phyloP scores from a whole-genome alignment of 2,888 invertebrate species.

The Caenorhabditis doughertyi region DNA sequence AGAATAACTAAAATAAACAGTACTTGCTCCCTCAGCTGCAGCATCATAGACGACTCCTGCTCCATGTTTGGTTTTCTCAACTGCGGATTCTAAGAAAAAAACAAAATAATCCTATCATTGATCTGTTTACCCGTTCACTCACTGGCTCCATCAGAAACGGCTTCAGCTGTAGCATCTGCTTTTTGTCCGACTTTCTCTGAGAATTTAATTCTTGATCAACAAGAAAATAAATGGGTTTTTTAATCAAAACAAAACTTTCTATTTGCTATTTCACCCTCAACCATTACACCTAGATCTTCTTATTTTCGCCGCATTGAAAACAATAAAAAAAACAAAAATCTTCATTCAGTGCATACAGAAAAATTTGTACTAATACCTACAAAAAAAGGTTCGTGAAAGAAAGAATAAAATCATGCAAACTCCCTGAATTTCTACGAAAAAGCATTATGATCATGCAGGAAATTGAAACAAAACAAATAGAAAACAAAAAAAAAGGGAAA shows the following conservation, averaged over 20 bases:
- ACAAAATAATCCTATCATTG: not conserved
- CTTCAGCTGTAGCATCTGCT: slow-evolving; percentile 12
- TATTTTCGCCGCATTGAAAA: not conserved
- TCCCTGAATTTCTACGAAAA: slow-evolving; percentile 39
- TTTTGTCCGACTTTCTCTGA: slow-evolving; percentile 29
- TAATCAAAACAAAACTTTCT: not conserved
- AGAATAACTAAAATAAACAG: not conserved
- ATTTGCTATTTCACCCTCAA: slow-evolving; percentile 24
- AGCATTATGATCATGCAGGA: slow-evolving; percentile 31
- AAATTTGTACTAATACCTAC: slow-evolving; percentile 23
- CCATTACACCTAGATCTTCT: not conserved
- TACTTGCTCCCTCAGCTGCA: slow-evolving; percentile 55
- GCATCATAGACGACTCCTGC: slow-evolving; percentile 45
- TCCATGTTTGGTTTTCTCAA: slow-evolving; percentile 41
- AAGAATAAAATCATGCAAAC: slow-evolving; percentile 12
- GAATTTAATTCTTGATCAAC: not conserved
- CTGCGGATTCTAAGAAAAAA: slow-evolving; percentile 22
- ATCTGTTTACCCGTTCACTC: not conserved
- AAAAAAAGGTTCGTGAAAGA: slow-evolving; percentile 1
- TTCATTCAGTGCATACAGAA: slow-evolving; percentile 43
- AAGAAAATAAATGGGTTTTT: not conserved
- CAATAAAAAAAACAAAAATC: slow-evolving; percentile 19
- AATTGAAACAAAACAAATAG: not conserved
- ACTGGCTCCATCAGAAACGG: slow-evolving; percentile 27
- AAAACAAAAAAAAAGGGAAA: slow-evolving; percentile 15